A percentile compares a stretch with the other conserved stretches of the same genome.
Conservation (phyloP, 2,888 invertebrate genomes). For the Polymixis flavicincta region DNA sequence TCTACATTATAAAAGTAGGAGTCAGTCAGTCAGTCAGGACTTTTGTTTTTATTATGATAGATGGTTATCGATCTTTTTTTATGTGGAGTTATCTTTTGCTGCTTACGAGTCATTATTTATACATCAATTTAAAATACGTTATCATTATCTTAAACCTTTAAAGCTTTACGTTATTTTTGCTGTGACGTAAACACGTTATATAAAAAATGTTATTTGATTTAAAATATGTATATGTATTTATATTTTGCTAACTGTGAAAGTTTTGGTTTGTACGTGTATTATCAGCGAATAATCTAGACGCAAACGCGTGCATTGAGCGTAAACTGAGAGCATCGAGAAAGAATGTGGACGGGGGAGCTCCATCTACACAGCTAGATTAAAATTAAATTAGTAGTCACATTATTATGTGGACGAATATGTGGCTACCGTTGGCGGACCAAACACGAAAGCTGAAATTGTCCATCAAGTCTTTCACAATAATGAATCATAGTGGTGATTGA, state of each 20-base stretch:
- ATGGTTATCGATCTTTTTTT: constrained; percentile 10
- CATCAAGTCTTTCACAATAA: constrained; percentile 12
- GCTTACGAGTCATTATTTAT: constrained; percentile 21
- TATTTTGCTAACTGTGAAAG: constrained; percentile 16
- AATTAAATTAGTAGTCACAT: constrained; percentile 51
- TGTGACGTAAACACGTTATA: not conserved
- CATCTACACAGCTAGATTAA: constrained; percentile 51
- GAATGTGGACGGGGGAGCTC: constrained; percentile 56
- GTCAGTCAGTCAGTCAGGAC: too few species aligned
- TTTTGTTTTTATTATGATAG: too few species aligned
- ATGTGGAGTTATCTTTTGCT: constrained; percentile 6
- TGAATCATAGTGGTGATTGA: constrained; percentile 32
- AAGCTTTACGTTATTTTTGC: constrained; percentile 16
- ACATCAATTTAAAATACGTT: constrained; percentile 13
- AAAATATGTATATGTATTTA: constrained; percentile 9
- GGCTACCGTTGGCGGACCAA: constrained; percentile 2
- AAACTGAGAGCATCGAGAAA: constrained; percentile 49
- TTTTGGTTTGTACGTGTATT: constrained; percentile 37
- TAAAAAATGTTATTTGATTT: constrained; percentile 11
- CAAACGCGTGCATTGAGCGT: constrained; percentile 54
- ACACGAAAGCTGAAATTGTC: constrained; percentile 29
- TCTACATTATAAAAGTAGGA: too few species aligned
- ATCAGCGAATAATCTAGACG: constrained; percentile 62
- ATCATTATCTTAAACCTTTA: constrained; percentile 10
- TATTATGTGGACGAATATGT: constrained; percentile 29